Percentiles rank a stretch among this genome's conserved stretches.
Evolutionary conservation across 2,888 invertebrate genomes (phyloP).

Genomic region (Caenorhabditis drosophilae): DNA sequence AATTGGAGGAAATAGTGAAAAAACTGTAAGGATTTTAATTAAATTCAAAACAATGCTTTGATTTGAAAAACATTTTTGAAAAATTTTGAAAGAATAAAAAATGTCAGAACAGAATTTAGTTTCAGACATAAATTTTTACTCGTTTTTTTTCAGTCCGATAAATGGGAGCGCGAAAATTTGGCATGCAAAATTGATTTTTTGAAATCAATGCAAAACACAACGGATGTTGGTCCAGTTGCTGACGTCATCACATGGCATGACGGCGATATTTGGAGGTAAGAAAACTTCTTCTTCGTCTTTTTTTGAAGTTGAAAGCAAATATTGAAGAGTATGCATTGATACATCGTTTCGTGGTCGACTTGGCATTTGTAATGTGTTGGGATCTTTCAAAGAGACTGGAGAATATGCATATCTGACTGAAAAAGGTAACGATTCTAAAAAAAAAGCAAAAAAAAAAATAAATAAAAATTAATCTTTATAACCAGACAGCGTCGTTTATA

Average conservation of each 20-base stretch:
- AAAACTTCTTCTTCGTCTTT: too few relatives aligned
- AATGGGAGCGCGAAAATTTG: conserved; percentile 84
- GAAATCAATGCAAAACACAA: conserved; percentile 82
- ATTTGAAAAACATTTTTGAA: too few relatives aligned
- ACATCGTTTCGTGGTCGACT: conserved; percentile 84
- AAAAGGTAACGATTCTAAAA: conserved; percentile 63
- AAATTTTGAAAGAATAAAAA: too few relatives aligned
- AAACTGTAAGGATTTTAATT: conserved; percentile 13
- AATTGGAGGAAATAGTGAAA: conserved; percentile 61
- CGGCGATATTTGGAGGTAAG: conserved; percentile 83
- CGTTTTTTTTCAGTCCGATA: conserved; percentile 77
- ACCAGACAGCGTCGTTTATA: conserved; percentile 83
- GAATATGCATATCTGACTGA: conserved; percentile 81
- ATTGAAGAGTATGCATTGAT: conserved; percentile 81
- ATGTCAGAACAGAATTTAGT: too few relatives aligned
- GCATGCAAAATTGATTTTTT: conserved; percentile 84
- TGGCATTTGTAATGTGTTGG: conserved; percentile 79
- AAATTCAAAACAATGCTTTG: too few relatives aligned
- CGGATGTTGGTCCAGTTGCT: conserved; percentile 85
- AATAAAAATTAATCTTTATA: too few relatives aligned
- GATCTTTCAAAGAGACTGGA: conserved; percentile 82
- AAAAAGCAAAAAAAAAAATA: too few relatives aligned
- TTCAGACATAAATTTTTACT: too few relatives aligned
- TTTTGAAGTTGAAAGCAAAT: not conserved
- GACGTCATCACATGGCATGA: conserved; percentile 93